Evolutionary conservation across 2,888 invertebrate species (phyloP).

Genomic region (Schrankia costaestrigalis): DNA sequence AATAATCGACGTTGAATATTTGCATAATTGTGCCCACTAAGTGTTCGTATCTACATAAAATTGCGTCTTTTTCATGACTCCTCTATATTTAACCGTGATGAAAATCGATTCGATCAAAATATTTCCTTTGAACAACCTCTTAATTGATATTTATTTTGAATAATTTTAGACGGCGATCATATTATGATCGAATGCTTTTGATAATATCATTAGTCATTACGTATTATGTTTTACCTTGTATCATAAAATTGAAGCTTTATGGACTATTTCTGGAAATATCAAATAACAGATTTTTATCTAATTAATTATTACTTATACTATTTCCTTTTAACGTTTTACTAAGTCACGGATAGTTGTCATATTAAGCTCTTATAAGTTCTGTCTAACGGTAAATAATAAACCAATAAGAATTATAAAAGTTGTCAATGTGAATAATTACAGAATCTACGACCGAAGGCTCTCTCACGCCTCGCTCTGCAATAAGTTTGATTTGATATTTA

Average conservation of each 20-base stretch:
- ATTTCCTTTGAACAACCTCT: conserved; percentile 35
- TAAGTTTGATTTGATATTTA: no score
- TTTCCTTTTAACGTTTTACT: conserved; percentile 16
- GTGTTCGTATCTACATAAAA: conserved; percentile 76
- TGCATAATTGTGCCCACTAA: conserved; percentile 75
- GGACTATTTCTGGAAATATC: conserved; percentile 29
- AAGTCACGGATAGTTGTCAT: conserved; percentile 7
- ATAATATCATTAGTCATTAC: conserved; percentile 29
- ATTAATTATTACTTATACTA: conserved; percentile 21
- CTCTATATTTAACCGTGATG: conserved; percentile 62
- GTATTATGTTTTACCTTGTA: conserved; percentile 21
- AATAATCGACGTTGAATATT: conserved; percentile 71
- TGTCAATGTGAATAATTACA: conserved; percentile 9
- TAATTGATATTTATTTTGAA: conserved; percentile 46
- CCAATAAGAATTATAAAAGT: conserved; percentile 23
- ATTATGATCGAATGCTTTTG: conserved; percentile 31
- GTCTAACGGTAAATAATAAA: conserved; percentile 15
- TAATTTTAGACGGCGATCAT: conserved; percentile 25
- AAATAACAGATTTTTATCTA: conserved; percentile 26
- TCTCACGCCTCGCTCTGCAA: no score
- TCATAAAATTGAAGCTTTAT: conserved; percentile 23
- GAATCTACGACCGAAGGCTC: no score
- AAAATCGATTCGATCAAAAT: conserved; percentile 48
- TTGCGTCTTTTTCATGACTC: conserved; percentile 68
- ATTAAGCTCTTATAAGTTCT: conserved; percentile 17